Base-by-base conservation (phyloP, 2,888 invertebrate genomes). In the Copidosoma aretas region DNA sequence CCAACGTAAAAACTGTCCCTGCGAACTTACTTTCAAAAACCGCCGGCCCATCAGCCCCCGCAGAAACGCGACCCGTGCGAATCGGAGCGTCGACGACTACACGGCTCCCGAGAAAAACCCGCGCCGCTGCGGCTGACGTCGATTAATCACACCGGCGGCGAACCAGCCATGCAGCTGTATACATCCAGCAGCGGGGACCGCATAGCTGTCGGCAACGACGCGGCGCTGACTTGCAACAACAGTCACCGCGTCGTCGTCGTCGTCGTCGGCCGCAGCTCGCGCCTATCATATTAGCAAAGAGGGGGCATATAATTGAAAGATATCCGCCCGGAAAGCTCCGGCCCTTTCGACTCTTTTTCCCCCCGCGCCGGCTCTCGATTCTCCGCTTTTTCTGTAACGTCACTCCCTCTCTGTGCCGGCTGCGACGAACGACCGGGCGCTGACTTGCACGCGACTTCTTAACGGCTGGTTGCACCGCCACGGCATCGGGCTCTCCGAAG, bases 181-280 rank as follows among this genome's bases (percentile, higher is more conserved):
- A 32, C 32, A 32, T n/a, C 32, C 32, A 32, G 43, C 22, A n/a
- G 22, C 41, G 25, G 21, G n/a, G 51, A 71, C 69, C 74, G 75
- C 78, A 77, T 79, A 77, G 79, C 80, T 81, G 82, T 73, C 77
- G 77, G 78, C 76, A 83, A 83, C 82, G 82, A 82, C 79, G 80
- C 76, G 73, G 76, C 78, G 80, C 79, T 83, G 83, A 83, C 83
- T 83, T 52, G 52, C 52, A 52, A 52, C 52, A 21, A 52, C 43
- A 14, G 17, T 12, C 43, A 32, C 3, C 43, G 3, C n/a, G n/a
- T n/a, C n/a, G 43, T 17, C 43, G 43, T 82, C 81, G 81, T 76
- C 76, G 79, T 77, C 75, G 73, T 73, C 60, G 68, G 64, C 60
- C 24, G 58, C 63, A 74, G n/a, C 54, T 68, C 68, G 62, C 79